A percentile compares a stretch with the other conserved stretches of the same genome.
Conservation (phyloP, 2,888 invertebrate genomes). For the Neoitamus cyanurus region DNA sequence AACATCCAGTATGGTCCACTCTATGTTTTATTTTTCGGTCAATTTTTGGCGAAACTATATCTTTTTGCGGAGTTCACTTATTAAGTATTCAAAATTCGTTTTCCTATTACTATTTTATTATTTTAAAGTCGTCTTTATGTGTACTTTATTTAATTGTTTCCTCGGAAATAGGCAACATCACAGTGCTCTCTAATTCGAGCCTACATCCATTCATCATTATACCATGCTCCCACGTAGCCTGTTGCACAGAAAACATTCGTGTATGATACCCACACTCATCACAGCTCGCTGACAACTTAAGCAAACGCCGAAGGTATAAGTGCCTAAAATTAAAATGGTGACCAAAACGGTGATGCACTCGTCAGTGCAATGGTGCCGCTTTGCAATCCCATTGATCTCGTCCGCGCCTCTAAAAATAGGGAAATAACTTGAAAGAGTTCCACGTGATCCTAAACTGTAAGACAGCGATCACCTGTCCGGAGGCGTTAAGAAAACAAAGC, state of each 20-base stretch:
- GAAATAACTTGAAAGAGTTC: background rate
- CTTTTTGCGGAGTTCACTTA: no score
- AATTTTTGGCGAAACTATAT: no score
- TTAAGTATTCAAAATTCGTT: no score
- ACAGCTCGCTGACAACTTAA: background rate
- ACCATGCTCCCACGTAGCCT: background rate
- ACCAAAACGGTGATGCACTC: background rate
- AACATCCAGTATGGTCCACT: no score
- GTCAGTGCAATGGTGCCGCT: background rate
- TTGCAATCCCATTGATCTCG: background rate
- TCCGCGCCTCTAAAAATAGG: background rate
- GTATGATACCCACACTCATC: background rate
- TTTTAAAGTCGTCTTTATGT: no score
- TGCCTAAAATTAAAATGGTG: background rate
- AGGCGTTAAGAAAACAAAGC: background rate
- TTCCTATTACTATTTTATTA: no score
- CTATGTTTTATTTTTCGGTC: no score
- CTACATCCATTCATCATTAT: background rate
- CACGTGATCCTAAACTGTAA: background rate
- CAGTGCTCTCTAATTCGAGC: background rate
- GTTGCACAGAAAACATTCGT: background rate
- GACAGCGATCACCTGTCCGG: background rate
- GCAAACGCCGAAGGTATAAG: background rate
- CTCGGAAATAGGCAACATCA: background rate
- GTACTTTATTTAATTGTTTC: no score